phyloP scores from a whole-genome alignment of 2,888 invertebrate species.

The Nemotelus pantherinus region DNA sequence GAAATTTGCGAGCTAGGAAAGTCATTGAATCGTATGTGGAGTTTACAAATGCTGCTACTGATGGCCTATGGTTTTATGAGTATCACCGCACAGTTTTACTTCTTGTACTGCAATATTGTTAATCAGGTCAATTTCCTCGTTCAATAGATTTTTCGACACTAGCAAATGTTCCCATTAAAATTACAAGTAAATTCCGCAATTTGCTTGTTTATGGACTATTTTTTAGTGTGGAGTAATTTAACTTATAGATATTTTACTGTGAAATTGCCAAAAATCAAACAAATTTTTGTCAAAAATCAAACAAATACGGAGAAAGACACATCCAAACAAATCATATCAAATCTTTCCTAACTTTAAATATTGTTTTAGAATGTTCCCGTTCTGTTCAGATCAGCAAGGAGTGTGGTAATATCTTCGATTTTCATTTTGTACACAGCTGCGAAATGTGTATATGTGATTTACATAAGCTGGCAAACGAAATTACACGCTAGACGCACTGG shows the following conservation, averaged over 20 bases:
- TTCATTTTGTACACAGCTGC: slow-evolving; percentile 61
- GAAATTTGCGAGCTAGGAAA: slow-evolving; percentile 65
- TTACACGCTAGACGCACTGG: slow-evolving; percentile 63
- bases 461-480: slow-evolving; percentile 63
- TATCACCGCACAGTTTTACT: slow-evolving; percentile 64
- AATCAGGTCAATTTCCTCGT: slow-evolving; percentile 55
- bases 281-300: background rate
- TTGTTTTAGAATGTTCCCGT: slow-evolving; percentile 57
- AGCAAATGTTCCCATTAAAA: background rate
- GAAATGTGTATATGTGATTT: slow-evolving; percentile 63
- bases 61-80: slow-evolving; percentile 65
- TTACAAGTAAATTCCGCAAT: no score
- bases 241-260: no score
- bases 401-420: slow-evolving; percentile 58
- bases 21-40: slow-evolving; percentile 62
- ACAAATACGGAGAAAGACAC: background rate
- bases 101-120: slow-evolving; percentile 63
- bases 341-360: background rate
- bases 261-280: background rate
- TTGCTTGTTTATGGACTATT: no score
- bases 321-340: background rate
- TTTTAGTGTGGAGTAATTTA: no score
- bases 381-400: slow-evolving; percentile 63
- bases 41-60: slow-evolving; percentile 61
- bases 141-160: background rate